phyloP scores from a whole-genome alignment of 2,888 invertebrate genomes.

The Idaea straminata region DNA sequence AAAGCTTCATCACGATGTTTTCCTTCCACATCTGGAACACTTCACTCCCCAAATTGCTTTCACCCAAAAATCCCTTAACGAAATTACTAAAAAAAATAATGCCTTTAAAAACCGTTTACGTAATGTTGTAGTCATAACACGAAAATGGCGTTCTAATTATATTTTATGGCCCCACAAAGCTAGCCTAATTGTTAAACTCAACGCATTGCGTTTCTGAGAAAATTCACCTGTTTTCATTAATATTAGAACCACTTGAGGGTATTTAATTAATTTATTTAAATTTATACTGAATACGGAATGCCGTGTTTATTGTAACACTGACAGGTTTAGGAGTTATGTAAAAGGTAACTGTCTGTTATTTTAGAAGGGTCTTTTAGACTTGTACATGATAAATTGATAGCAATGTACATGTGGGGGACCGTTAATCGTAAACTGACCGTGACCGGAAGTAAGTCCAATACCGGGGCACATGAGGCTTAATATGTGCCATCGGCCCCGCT shows the following conservation, averaged over 20 bases:
- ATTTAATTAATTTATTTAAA: constrained; percentile 39
- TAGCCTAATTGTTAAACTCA: constrained; percentile 27
- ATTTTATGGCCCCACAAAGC: constrained; percentile 29
- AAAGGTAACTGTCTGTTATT: not conserved
- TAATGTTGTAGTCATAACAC: constrained; percentile 1
- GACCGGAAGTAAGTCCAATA: too few species aligned
- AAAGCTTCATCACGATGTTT: not conserved
- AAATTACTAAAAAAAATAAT: not conserved
- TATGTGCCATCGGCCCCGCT: too few species aligned
- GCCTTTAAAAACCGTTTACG: not conserved
- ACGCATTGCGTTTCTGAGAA: constrained; percentile 29
- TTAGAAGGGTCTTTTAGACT: not conserved
- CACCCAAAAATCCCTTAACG: not conserved
- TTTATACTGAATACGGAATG: constrained; percentile 22
- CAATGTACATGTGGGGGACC: too few species aligned
- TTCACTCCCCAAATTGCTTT: not conserved
- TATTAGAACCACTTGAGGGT: constrained; percentile 29
- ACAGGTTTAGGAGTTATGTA: not conserved
- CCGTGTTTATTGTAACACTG: constrained; percentile 23
- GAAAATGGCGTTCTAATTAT: constrained; percentile 10
- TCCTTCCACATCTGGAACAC: not conserved
- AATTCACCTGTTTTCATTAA: constrained; percentile 42
- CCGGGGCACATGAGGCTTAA: too few species aligned
- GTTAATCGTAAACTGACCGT: too few species aligned
- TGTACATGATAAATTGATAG: not conserved